A percentile compares a stretch with the other conserved stretches of the same genome.
Evolutionary conservation across 2,113 vertebrate genomes (phyloP).

Genomic region (Tretioscincus oriximinensis): DNA sequence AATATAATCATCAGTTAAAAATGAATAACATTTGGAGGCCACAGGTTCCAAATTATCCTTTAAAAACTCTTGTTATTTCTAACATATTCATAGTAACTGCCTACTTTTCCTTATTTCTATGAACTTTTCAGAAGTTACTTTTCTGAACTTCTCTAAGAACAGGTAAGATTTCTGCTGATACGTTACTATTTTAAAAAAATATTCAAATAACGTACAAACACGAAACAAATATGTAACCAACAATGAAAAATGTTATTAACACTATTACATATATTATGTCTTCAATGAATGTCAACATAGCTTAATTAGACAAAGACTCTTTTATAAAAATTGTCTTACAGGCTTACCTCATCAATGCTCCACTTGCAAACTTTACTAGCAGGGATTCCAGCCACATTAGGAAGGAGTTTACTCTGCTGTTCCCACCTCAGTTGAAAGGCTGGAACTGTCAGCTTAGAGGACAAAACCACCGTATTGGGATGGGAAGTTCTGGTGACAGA

Average conservation of each 20-base stretch:
- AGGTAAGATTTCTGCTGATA: too few species aligned
- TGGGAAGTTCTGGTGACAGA: slow-evolving; percentile 70
- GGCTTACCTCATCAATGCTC: slow-evolving; percentile 82
- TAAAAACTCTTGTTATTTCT: too few species aligned
- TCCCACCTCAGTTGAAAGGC: slow-evolving; percentile 83
- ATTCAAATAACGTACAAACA: background rate
- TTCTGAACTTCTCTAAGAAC: too few species aligned
- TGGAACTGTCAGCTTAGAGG: slow-evolving; percentile 77
- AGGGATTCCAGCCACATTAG: slow-evolving; percentile 84
- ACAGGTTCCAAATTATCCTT: too few species aligned
- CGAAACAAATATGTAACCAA: background rate
- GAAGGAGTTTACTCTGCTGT: slow-evolving; percentile 87
- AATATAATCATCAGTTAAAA: too few species aligned
- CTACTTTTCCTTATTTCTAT: too few species aligned
- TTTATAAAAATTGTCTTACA: background rate
- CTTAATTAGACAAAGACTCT: background rate
- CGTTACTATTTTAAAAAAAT: background rate
- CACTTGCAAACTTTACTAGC: slow-evolving; percentile 86
- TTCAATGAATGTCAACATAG: background rate
- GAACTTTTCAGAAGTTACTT: too few species aligned
- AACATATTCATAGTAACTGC: too few species aligned
- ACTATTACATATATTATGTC: background rate
- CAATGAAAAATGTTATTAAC: background rate
- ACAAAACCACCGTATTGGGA: slow-evolving; percentile 78
- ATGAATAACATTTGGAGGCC: too few species aligned